A percentile compares a stretch with the other conserved stretches of the same genome.
Evolutionary conservation across 2,888 invertebrate species (phyloP).

Genomic region (Pachliopta kotzebuea): DNA sequence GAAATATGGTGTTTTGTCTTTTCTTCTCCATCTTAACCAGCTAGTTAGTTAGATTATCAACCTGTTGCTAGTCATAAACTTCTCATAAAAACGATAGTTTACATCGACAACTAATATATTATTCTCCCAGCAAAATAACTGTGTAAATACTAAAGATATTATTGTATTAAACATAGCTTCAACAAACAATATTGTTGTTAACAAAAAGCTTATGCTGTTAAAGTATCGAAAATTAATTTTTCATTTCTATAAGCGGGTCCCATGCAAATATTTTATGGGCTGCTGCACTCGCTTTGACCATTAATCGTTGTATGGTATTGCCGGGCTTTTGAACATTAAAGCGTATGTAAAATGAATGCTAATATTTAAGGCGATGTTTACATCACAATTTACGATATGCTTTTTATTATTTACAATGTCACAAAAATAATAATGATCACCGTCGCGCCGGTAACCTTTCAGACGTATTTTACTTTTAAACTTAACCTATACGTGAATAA

Average conservation of each 20-base stretch:
- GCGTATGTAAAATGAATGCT: slow-evolving; percentile 16
- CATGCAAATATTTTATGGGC: slow-evolving; percentile 25
- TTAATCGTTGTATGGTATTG: slow-evolving; percentile 28
- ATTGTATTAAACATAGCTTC: no score
- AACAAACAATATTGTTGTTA: no score
- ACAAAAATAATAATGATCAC: background rate
- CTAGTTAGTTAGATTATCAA: no score
- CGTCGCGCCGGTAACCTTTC: background rate
- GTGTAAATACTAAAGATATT: no score
- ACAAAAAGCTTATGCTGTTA: background rate
- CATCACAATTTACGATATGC: slow-evolving; percentile 2
- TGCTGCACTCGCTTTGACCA: slow-evolving; percentile 26
- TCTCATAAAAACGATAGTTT: no score
- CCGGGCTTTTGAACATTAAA: slow-evolving; percentile 23
- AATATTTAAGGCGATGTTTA: slow-evolving; percentile 12
- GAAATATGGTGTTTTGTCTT: no score
- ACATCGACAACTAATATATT: no score
- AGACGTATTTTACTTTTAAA: no score
- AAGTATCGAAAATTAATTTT: slow-evolving; percentile 25
- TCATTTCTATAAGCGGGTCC: slow-evolving; percentile 16
- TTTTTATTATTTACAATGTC: slow-evolving; percentile 4
- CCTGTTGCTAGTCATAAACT: no score
- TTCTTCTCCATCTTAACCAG: no score
- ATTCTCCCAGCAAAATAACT: no score
- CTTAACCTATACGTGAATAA: no score